Evolutionary conservation across 1,140 invertebrate species (phyloP).

Genomic region (Nixonia krombeini): DNA sequence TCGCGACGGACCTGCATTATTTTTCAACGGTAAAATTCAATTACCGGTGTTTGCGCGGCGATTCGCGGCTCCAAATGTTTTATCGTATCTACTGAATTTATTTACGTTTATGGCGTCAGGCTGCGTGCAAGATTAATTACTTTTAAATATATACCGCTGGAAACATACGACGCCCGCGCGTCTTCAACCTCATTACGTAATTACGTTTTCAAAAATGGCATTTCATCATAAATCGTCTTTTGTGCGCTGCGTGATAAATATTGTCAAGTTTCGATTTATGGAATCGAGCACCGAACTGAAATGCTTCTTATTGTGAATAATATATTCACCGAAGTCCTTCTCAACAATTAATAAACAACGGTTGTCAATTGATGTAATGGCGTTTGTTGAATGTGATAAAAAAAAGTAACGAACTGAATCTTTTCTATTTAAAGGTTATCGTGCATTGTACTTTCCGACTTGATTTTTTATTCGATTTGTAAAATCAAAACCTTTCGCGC

Average conservation of each 20-base stretch:
- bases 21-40: conserved; percentile 49
- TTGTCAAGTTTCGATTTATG: too few species aligned
- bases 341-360: too few species aligned
- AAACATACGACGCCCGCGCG: conserved; percentile 7
- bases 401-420: too few species aligned
- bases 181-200: conserved; percentile 13
- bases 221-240: too few species aligned
- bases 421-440: too few species aligned
- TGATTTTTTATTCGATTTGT: neutral
- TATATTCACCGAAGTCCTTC: too few species aligned
- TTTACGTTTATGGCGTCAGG: conserved; percentile 35
- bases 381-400: neutral
- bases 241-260: too few species aligned
- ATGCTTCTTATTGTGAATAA: too few species aligned
- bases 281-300: too few species aligned
- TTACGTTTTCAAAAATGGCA: too few species aligned
- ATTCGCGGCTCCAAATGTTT: conserved; percentile 35
- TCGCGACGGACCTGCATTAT: conserved; percentile 27
- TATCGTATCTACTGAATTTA: conserved; percentile 33
- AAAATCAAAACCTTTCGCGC: neutral
- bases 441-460: neutral
- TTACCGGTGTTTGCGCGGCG: conserved; percentile 41
- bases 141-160: conserved; percentile 23
- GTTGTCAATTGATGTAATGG: too few species aligned
- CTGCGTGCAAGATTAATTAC: conserved; percentile 40